These are phyloP conservation scores for Mythimna impura DNA, from an alignment of 2,888 invertebrate species.

Conservation along the genomic window DNA sequence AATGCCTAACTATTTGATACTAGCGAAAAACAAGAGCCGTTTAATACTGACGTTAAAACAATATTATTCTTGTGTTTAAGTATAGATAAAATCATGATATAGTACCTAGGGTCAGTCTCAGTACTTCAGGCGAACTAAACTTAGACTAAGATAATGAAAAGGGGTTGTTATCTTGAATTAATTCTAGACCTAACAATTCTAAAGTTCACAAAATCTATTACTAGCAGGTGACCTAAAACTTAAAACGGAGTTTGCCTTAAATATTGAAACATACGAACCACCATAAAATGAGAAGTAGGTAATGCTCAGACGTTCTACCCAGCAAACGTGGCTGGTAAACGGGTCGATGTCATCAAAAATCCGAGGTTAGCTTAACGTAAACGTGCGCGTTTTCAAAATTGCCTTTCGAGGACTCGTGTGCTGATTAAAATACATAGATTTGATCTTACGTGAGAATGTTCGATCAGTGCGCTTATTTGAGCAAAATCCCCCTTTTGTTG, in stretches of 20 bases:
- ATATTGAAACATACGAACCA: slow-evolving; percentile 54
- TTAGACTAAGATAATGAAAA: slow-evolving; percentile 11
- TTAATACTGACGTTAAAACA: not conserved
- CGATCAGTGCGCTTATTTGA: slow-evolving; percentile 61
- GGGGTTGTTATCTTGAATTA: slow-evolving; percentile 4
- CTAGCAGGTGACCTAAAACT: slow-evolving; percentile 9
- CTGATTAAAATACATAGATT: slow-evolving; percentile 83
- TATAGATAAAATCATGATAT: slow-evolving; percentile 20
- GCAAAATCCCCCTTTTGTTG: slow-evolving; percentile 56
- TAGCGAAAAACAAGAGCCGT: not conserved
- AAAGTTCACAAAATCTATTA: not conserved
- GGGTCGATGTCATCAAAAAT: slow-evolving; percentile 60
- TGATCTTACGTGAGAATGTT: slow-evolving; percentile 69
- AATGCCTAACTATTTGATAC: not conserved
- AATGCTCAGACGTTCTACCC: slow-evolving; percentile 56
- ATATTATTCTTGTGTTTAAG: slow-evolving; percentile 5
- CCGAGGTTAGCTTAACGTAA: slow-evolving; percentile 65
- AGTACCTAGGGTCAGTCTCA: slow-evolving; percentile 4
- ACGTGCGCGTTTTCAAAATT: slow-evolving; percentile 70
- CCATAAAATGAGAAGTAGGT: slow-evolving; percentile 51
- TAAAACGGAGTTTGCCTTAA: slow-evolving; percentile 31
- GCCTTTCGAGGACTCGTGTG: slow-evolving; percentile 70
- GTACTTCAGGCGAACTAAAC: not conserved
- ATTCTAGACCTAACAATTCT: slow-evolving; percentile 2
- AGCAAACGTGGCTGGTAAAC: slow-evolving; percentile 61